Evolutionary conservation across 2,888 invertebrate genomes (phyloP).

Genomic region (Meta bourneti): DNA sequence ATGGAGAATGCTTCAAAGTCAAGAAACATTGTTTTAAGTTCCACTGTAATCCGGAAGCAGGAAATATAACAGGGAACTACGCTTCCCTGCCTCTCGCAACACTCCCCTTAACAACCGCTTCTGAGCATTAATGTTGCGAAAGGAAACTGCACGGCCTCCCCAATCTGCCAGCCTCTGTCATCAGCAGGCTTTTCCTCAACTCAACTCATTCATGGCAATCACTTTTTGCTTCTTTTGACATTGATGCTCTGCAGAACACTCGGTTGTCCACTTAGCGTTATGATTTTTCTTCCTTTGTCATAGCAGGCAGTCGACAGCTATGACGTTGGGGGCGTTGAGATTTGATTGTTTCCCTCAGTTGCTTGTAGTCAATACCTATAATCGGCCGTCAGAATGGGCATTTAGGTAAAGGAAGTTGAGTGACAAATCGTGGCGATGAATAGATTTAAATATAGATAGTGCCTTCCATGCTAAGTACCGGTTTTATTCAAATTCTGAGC

Average conservation of each 20-base stretch:
- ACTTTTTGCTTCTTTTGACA: conserved; percentile 3
- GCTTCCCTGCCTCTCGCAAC: conserved; percentile 19
- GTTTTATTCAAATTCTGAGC: background rate
- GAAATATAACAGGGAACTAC: conserved; percentile 41
- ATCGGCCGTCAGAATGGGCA: background rate
- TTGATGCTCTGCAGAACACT: background rate
- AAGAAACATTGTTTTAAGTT: background rate
- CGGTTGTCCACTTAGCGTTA: background rate
- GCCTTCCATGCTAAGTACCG: background rate
- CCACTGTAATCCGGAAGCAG: conserved; percentile 48
- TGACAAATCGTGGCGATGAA: background rate
- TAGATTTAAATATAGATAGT: background rate
- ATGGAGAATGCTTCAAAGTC: background rate
- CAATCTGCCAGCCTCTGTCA: background rate
- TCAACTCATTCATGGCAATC: background rate
- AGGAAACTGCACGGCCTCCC: conserved; percentile 1
- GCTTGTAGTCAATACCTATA: background rate
- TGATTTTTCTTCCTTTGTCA: background rate
- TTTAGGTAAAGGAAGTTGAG: background rate
- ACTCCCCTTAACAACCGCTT: background rate
- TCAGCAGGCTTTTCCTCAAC: background rate
- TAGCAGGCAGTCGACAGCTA: background rate
- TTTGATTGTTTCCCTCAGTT: background rate
- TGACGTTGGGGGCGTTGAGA: background rate
- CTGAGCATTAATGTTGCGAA: background rate